Evolutionary conservation across 2,113 vertebrate genomes (phyloP).

Genomic region (Zapus hudsonius): DNA sequence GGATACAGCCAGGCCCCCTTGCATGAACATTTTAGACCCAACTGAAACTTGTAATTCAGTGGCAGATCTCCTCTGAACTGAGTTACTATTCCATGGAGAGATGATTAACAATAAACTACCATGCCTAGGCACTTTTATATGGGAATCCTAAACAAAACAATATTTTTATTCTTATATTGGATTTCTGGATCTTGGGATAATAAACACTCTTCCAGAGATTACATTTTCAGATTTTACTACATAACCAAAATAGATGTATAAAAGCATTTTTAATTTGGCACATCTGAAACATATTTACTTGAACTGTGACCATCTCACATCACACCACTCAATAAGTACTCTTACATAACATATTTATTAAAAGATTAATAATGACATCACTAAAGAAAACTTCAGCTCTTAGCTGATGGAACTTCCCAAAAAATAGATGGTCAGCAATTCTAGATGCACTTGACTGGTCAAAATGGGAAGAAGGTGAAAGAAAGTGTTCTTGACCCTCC

Average conservation of each 20-base stretch:
- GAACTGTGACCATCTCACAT: slow-evolving; percentile 38
- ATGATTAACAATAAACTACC: slow-evolving; percentile 66
- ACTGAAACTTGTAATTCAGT: slow-evolving; percentile 55
- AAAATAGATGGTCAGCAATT: background rate
- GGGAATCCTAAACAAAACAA: slow-evolving; percentile 60
- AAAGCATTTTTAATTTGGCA: slow-evolving; percentile 66
- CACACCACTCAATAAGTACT: slow-evolving; percentile 59
- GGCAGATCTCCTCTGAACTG: slow-evolving; percentile 51
- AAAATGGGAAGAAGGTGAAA: slow-evolving; percentile 30
- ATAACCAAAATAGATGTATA: slow-evolving; percentile 48
- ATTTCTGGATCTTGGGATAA: slow-evolving; percentile 37
- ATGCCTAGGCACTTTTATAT: slow-evolving; percentile 52
- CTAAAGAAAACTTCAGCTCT: slow-evolving; percentile 66
- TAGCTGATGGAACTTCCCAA: slow-evolving; percentile 56
- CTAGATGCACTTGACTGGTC: background rate
- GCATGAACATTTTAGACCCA: slow-evolving; percentile 41
- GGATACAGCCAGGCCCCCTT: background rate
- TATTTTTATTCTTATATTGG: slow-evolving; percentile 54
- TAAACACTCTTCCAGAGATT: slow-evolving; percentile 40
- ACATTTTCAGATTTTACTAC: slow-evolving; percentile 69
- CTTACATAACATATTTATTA: slow-evolving; percentile 72
- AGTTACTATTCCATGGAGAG: slow-evolving; percentile 67
- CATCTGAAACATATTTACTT: slow-evolving; percentile 62
- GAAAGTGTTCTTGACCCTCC: slow-evolving; percentile 2
- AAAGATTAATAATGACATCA: slow-evolving; percentile 72